These are phyloP conservation scores for Pteromalus puparum DNA, from an alignment of 1,140 invertebrate genomes.

Conservation along the genomic window DNA sequence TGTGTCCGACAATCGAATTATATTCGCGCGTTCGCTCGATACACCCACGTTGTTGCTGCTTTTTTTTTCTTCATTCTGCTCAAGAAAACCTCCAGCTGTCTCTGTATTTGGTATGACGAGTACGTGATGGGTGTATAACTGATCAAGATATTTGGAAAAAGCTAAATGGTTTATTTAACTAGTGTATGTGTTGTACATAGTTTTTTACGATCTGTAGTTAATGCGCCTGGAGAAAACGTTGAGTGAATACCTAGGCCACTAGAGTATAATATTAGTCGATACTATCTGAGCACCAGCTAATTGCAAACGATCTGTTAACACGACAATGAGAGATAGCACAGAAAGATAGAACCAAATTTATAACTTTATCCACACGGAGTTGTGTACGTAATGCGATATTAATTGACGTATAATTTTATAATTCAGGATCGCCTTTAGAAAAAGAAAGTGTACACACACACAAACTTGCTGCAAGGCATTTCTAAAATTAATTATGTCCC, in stretches of 20 bases:
- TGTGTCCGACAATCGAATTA: slow-evolving; percentile 38
- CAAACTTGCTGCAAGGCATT: background rate
- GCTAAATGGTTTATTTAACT: background rate
- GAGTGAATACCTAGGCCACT: background rate
- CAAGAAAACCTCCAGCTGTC: background rate
- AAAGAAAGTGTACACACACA: slow-evolving; percentile 14
- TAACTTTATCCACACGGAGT: background rate
- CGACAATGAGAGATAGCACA: background rate
- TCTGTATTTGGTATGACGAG: too few relatives aligned
- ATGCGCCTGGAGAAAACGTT: too few relatives aligned
- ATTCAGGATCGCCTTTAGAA: background rate
- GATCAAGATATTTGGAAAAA: background rate
- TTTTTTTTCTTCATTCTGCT: background rate
- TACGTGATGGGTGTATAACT: background rate
- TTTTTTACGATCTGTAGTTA: too few relatives aligned
- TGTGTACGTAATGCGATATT: background rate
- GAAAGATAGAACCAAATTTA: background rate
- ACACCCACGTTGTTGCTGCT: background rate
- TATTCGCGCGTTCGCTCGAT: slow-evolving; percentile 2
- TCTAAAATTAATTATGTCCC: slow-evolving; percentile 36
- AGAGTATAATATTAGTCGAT: background rate
- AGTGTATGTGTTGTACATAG: too few relatives aligned
- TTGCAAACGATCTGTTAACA: background rate
- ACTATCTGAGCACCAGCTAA: background rate
- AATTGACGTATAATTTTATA: background rate